Percentiles rank a stretch among this genome's conserved stretches.
Conservation (phyloP, 2,113 vertebrate genomes). For the Lepus americanus region DNA sequence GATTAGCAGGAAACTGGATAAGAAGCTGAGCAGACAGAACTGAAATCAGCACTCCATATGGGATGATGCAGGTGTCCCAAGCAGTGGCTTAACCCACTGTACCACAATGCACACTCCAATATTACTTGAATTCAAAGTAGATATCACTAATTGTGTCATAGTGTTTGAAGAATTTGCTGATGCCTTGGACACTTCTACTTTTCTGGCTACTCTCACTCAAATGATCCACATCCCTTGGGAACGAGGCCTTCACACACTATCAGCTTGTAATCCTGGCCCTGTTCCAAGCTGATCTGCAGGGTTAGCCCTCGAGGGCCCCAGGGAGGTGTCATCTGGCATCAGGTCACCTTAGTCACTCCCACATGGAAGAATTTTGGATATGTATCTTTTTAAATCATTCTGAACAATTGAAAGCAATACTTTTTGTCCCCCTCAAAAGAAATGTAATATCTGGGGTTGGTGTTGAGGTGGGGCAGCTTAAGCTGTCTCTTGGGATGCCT, state of each 20-base stretch:
- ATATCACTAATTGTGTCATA: constrained; percentile 8
- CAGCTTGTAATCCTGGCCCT: background rate
- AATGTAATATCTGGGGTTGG: background rate
- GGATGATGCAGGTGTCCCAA: too few species aligned
- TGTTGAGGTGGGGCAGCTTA: too few species aligned
- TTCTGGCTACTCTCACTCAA: constrained; percentile 29
- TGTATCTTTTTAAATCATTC: background rate
- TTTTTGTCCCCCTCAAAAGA: background rate
- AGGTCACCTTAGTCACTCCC: background rate
- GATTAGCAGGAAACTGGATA: too few species aligned
- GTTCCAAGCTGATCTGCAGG: background rate
- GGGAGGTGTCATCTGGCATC: background rate
- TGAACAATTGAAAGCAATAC: constrained; percentile 4
- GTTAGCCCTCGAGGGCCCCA: background rate
- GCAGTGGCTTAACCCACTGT: too few species aligned
- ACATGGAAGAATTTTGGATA: background rate
- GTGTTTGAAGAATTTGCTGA: constrained; percentile 41
- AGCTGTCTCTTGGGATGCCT: too few species aligned
- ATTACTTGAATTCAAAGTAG: constrained; percentile 58
- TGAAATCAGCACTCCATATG: too few species aligned
- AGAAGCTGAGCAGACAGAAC: too few species aligned
- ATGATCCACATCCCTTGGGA: constrained; percentile 12
- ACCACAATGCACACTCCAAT: background rate
- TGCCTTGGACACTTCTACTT: background rate
- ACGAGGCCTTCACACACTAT: background rate